Evolutionary conservation across 2,888 invertebrate species (phyloP).

Genomic region (Oscheius sp.): DNA sequence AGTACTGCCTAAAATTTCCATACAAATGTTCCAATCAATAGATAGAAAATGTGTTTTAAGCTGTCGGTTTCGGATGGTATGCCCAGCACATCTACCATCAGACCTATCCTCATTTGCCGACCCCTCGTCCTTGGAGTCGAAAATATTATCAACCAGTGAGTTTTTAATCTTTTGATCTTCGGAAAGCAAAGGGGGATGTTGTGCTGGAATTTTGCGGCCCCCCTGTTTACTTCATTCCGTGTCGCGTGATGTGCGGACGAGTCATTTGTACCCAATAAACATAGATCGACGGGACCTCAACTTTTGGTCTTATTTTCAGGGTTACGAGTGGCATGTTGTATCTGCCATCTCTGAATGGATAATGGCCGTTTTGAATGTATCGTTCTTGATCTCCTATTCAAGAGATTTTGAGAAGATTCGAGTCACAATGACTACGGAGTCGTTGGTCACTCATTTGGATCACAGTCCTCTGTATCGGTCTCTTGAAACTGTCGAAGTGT

Average conservation of each 20-base stretch:
- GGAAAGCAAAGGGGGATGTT: not conserved
- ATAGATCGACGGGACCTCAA: not conserved
- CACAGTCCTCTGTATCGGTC: conserved; percentile 47
- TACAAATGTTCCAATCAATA: too few relatives aligned
- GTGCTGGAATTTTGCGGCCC: not conserved
- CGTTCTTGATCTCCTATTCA: conserved; percentile 78
- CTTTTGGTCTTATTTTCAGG: conserved; percentile 72
- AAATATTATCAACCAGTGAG: conserved; percentile 56
- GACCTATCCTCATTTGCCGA: conserved; percentile 61
- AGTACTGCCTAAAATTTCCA: too few relatives aligned
- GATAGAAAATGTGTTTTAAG: conserved; percentile 46
- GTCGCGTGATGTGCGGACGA: not conserved
- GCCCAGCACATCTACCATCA: conserved; percentile 59
- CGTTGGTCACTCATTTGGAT: conserved; percentile 61
- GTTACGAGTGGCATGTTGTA: conserved; percentile 78
- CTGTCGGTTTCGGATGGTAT: conserved; percentile 53
- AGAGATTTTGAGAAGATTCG: conserved; percentile 77
- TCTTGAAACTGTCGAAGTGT: not conserved
- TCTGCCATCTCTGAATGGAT: conserved; percentile 79
- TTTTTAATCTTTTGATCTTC: conserved; percentile 15
- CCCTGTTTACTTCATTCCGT: conserved; percentile 17
- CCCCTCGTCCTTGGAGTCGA: conserved; percentile 67
- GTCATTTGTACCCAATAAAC: not conserved
- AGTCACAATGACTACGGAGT: conserved; percentile 68
- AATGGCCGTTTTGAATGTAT: conserved; percentile 76